Percentiles rank a stretch among this genome's conserved stretches.
Evolutionary conservation across 1,140 invertebrate species (phyloP).

Genomic region (Drosophila bipectinata): DNA sequence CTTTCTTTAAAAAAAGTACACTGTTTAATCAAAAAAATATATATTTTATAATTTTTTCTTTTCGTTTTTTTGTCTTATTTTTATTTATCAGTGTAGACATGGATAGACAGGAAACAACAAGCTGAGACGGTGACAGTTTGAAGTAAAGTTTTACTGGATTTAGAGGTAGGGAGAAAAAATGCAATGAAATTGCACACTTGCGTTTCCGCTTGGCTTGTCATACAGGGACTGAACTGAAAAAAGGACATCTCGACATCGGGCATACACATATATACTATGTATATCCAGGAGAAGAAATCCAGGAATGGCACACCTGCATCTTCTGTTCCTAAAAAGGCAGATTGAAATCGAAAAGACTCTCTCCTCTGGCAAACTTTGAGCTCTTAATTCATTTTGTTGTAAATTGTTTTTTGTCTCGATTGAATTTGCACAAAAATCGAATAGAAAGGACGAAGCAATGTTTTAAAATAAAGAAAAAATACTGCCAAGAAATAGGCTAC

Average conservation of each 20-base stretch:
- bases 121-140: conserved; percentile 46
- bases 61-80: background rate
- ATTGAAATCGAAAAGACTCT: conserved; percentile 65
- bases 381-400: conserved; percentile 66
- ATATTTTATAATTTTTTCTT: background rate
- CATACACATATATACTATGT: conserved; percentile 5
- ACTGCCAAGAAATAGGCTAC: background rate
- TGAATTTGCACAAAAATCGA: conserved; percentile 26
- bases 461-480: background rate
- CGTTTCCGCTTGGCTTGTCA: conserved; percentile 69
- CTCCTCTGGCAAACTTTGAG: conserved; percentile 38
- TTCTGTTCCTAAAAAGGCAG: conserved; percentile 57
- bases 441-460: conserved; percentile 4
- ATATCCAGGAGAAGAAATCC: conserved; percentile 29
- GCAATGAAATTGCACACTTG: conserved; percentile 80
- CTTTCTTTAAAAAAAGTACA: too few species aligned
- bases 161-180: conserved; percentile 48
- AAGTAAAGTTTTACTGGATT: conserved; percentile 62
- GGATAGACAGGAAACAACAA: conserved; percentile 18
- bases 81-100: conserved; percentile 11
- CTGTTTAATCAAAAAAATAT: background rate
- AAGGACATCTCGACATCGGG: conserved; percentile 18
- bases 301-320: conserved; percentile 53
- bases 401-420: conserved; percentile 64
- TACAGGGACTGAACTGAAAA: conserved; percentile 25